Percentiles rank a stretch among this genome's conserved stretches.
Conservation (phyloP, 2,888 invertebrate species). For the Gibbula magus region DNA sequence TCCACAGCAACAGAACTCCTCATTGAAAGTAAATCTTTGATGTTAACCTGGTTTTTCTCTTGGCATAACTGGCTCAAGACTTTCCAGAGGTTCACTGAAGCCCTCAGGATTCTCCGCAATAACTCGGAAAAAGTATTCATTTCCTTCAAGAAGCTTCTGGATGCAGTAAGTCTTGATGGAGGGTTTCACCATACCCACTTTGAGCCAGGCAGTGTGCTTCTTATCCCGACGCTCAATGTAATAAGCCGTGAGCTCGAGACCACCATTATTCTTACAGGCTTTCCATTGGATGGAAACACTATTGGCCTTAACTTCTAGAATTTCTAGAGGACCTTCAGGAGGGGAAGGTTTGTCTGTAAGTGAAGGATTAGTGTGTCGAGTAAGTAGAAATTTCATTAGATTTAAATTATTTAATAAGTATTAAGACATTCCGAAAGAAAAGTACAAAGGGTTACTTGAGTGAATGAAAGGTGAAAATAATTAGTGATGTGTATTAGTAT, state of each 20-base stretch:
- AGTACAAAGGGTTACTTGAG: too few species aligned
- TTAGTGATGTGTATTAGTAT: too few species aligned
- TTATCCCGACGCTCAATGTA: constrained; percentile 86
- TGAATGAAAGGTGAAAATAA: too few species aligned
- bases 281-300: constrained; percentile 89
- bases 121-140: constrained; percentile 70
- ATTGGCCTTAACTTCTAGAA: constrained; percentile 81
- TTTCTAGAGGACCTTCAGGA: constrained; percentile 70
- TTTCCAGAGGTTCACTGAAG: constrained; percentile 75
- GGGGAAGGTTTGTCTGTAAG: constrained; percentile 65
- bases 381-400: too few species aligned
- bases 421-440: too few species aligned
- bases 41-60: constrained; percentile 59
- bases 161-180: constrained; percentile 50
- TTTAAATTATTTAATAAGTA: too few species aligned
- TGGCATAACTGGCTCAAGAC: constrained; percentile 57
- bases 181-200: constrained; percentile 47
- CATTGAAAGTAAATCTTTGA: neutral
- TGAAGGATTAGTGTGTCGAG: neutral
- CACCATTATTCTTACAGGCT: constrained; percentile 87
- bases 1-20: neutral
- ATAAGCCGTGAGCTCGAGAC: constrained; percentile 86
- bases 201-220: constrained; percentile 63
- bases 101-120: constrained; percentile 69
- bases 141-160: constrained; percentile 68